phyloP scores from a whole-genome alignment of 2,797 vertebrate species.

The Eulemur mongoz region DNA sequence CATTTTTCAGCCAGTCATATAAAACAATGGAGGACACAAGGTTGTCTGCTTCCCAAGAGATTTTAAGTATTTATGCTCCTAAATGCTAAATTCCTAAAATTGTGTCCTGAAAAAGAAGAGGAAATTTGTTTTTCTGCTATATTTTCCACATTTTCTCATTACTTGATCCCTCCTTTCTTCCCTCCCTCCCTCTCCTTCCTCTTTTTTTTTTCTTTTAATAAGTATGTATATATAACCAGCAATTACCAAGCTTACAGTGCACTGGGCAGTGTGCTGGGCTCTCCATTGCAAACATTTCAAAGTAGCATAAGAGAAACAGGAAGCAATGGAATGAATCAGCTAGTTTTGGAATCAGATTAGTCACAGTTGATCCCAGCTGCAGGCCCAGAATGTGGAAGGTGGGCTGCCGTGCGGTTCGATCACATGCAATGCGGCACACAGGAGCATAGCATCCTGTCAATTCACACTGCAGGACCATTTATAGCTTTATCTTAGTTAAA shows the following conservation, averaged over 20 bases:
- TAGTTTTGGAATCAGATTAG: neutral
- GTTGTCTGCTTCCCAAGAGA: neutral
- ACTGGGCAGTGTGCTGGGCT: neutral
- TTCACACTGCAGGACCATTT: neutral
- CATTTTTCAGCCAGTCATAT: neutral
- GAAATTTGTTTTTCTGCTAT: neutral
- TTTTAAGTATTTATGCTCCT: neutral
- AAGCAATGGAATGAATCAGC: conserved; percentile 10
- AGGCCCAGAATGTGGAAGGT: neutral
- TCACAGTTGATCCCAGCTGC: neutral
- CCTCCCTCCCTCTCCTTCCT: neutral
- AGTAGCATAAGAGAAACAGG: neutral
- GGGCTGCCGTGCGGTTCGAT: too few species aligned
- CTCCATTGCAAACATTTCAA: neutral
- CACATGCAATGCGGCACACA: rapidly evolving
- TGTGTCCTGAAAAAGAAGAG: neutral
- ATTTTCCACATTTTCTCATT: neutral
- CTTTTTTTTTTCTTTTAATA: neutral
- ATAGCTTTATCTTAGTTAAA: neutral
- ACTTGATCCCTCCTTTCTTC: neutral
- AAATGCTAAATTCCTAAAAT: conserved; percentile 30
- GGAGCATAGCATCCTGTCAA: neutral
- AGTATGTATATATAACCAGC: neutral
- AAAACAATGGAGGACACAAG: neutral
- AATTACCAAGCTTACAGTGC: neutral